Evolutionary conservation across 2,888 invertebrate genomes (phyloP).

Genomic region (Hedychridium roseum): DNA sequence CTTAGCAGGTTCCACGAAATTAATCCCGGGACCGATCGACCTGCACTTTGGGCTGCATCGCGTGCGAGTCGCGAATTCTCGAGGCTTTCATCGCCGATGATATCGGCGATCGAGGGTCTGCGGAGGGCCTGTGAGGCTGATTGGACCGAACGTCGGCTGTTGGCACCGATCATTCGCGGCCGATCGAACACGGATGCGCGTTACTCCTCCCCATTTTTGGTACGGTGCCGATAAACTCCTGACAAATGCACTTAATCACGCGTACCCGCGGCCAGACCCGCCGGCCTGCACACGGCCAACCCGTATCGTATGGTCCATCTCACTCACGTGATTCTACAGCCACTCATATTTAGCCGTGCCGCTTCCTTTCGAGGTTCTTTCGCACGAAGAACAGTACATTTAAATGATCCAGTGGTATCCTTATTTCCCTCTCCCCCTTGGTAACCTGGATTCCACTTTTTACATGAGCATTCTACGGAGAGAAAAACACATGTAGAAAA

Average conservation of each 20-base stretch:
- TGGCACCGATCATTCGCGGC: conserved; percentile 44
- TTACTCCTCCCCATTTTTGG: too few species aligned
- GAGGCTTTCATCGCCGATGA: conserved; percentile 10
- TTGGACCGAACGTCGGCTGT: conserved; percentile 40
- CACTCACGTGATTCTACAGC: too few species aligned
- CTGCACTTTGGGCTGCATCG: conserved; percentile 28
- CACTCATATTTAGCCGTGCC: too few species aligned
- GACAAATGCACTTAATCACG: conserved; percentile 50
- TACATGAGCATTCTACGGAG: too few species aligned
- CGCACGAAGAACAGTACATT: too few species aligned
- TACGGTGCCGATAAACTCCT: conserved; percentile 44
- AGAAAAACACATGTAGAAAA: too few species aligned
- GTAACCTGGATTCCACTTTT: too few species aligned
- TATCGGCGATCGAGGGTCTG: conserved; percentile 9
- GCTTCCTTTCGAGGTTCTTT: too few species aligned
- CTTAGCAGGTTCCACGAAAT: too few species aligned
- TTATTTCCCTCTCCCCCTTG: too few species aligned
- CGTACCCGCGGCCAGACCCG: conserved; percentile 32
- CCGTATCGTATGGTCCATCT: too few species aligned
- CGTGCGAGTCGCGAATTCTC: conserved; percentile 1
- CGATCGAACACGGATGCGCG: conserved; percentile 38
- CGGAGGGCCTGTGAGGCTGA: conserved; percentile 27
- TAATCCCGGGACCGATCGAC: conserved; percentile 45
- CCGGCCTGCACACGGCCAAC: not conserved
- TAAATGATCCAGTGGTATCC: too few species aligned